Base-by-base conservation (phyloP, 2,888 invertebrate genomes). In the Nasonia oneida region DNA sequence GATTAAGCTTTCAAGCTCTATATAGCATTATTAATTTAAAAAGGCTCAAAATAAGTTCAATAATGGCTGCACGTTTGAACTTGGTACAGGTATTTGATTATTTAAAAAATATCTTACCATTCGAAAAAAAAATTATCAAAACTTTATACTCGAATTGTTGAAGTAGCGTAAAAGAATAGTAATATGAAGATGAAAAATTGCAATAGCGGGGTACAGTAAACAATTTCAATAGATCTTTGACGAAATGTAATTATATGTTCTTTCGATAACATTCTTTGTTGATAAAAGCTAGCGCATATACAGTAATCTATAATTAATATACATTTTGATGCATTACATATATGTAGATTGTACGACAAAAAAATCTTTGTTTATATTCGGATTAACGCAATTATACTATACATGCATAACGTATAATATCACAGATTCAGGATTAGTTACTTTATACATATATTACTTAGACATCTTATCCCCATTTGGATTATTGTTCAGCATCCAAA, bases 381-480 rank as follows among this genome's bases (percentile, higher is more conserved):
- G 29, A 77, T 73, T 29, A 84, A 57, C 70, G 64, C 70, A 76
- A 47, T 73, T 78, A 82, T 71, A 18, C 67, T 53, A 14, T 84
- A 76, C 42, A 77, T 84, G 81, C 64, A 15, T 86, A 86, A 84
- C 77, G 53, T 47, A 85, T 82, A 61, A 82, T 87, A 87, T 87
- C 87, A 87, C 87, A 87, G 84, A 73, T 80, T 82, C 39, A 77
- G 57, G 84, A 79, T 86, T 79, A 86, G 84, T 84, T 86, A 80
- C 78, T 76, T 79, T 33, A 53, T 78, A 79, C 15, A 81, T 53
- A n/a, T 18, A 61, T 61, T 61, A 61, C 10, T 74, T 74, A 14
- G 70, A 81, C 33, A n/a, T 57, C 73, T 81, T 71, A 47, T 70
- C 75, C 64, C 37, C 70, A 18, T 18, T 53, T 53, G 39, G 23